A percentile compares a stretch with the other conserved stretches of the same genome.
phyloP scores from a whole-genome alignment of 2,888 invertebrate species.

The Sphinx pinastri region DNA sequence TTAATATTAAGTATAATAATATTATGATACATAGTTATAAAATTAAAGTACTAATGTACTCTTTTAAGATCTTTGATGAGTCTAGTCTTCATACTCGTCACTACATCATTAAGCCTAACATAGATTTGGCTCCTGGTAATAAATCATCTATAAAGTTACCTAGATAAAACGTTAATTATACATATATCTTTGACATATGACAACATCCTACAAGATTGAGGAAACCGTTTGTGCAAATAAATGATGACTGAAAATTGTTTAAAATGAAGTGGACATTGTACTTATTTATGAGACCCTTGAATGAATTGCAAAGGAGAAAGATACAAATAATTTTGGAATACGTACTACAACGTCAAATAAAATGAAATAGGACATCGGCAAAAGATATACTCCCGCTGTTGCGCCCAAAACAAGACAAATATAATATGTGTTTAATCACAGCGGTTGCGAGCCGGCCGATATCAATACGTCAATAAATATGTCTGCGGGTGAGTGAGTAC shows the following conservation, averaged over 20 bases:
- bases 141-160: not conserved
- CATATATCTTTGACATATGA: not conserved
- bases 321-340: not conserved
- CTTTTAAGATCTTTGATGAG: not conserved
- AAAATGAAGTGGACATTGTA: not conserved
- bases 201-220: not conserved
- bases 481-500: slow-evolving; percentile 50
- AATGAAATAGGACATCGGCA: not conserved
- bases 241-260: not conserved
- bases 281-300: too few relatives aligned
- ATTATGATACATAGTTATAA: too few relatives aligned
- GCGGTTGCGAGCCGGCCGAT: slow-evolving; percentile 3
- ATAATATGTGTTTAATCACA: not conserved
- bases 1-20: too few relatives aligned
- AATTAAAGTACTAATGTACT: not conserved
- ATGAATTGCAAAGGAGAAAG: not conserved
- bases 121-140: not conserved
- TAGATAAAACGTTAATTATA: not conserved
- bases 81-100: not conserved
- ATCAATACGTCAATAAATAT: slow-evolving; percentile 36
- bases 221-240: not conserved
- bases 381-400: not conserved
- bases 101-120: not conserved
- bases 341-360: not conserved
- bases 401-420: not conserved